Percentiles rank a stretch among this genome's conserved stretches.
These are phyloP conservation scores for Spermophilus dauricus DNA, from an alignment of 2,113 vertebrate genomes.

Conservation along the genomic window DNA sequence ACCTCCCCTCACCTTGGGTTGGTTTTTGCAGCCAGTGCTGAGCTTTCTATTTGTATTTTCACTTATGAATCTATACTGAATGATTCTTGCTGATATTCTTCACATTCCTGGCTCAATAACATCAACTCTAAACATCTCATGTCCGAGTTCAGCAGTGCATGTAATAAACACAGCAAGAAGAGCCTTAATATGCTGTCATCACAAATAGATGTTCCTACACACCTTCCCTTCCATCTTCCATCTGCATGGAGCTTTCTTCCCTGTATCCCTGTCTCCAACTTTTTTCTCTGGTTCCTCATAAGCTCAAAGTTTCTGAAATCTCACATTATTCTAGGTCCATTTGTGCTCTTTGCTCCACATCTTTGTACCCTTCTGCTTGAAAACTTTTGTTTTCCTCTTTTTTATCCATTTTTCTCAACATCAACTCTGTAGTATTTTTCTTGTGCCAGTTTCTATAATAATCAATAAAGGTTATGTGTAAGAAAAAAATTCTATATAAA, in stretches of 20 bases:
- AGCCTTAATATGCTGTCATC: background rate
- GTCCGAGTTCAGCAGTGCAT: background rate
- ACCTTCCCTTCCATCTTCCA: background rate
- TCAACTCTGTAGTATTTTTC: background rate
- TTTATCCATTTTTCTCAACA: constrained; percentile 8
- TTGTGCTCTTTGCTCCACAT: background rate
- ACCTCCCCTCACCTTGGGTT: background rate
- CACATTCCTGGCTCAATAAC: background rate
- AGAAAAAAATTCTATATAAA: background rate
- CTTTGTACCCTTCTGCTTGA: background rate
- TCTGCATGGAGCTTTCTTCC: background rate
- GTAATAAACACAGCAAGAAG: background rate
- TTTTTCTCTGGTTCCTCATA: background rate
- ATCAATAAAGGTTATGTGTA: background rate
- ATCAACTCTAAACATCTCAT: background rate
- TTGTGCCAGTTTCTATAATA: constrained; percentile 15
- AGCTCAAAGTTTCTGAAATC: background rate
- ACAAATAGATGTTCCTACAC: background rate
- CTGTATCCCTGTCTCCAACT: background rate
- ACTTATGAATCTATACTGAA: background rate
- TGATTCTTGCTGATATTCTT: background rate
- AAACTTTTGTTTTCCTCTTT: background rate
- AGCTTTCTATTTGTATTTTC: background rate
- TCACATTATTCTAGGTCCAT: background rate
- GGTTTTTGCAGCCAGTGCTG: background rate